Base-by-base conservation (phyloP, 2,888 invertebrate species). In the Lithophane leautieri region DNA sequence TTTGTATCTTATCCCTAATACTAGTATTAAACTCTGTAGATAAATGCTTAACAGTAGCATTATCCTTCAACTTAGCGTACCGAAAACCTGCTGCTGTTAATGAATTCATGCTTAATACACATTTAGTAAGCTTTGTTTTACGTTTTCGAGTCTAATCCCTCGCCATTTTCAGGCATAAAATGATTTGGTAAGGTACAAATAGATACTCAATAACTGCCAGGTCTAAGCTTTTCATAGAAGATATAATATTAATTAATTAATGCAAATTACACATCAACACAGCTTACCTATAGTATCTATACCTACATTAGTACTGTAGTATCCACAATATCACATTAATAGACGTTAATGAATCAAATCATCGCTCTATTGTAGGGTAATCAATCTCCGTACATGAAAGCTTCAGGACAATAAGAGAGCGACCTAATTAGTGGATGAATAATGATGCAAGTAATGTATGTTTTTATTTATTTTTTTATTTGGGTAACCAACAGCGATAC, bases 361-460 rank as follows among this genome's bases (percentile, higher is more conserved):
- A 82, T 71, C 40, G 70, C 28, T 34, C 61, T 44, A 82, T 82
- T 84, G 80, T 84, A 12, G 40, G 60, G 54, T 71, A 75, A 84
- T 82, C 81, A 84, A 84, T 84, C 73, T 79, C 66, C 70, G 47
- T 58, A 60, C 70, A 67, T 78, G 66, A 79, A 83, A 25, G 80
- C 56, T 69, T 40, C 44, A 44, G 50, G 70, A 79, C 84, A 81
- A 73, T 73, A 79, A 83, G 80, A 78, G 83, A 67, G 42, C 47
- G 66, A 83, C 73, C 73, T 83, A 73, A 81, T 81, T 81, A 83
- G 80, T n/a, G 63, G 44, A 79, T 83, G 84, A 73, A 70, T 79
- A 79, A 79, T 83, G 79, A 82, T 77, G 78, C 83, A 82, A 82
- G 82, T 77, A 50, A 76, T 68, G 50, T n/a, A n/a, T n/a, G n/a